Evolutionary conservation across 2,888 invertebrate species (phyloP).

Genomic region (Epistrophella euchroma): DNA sequence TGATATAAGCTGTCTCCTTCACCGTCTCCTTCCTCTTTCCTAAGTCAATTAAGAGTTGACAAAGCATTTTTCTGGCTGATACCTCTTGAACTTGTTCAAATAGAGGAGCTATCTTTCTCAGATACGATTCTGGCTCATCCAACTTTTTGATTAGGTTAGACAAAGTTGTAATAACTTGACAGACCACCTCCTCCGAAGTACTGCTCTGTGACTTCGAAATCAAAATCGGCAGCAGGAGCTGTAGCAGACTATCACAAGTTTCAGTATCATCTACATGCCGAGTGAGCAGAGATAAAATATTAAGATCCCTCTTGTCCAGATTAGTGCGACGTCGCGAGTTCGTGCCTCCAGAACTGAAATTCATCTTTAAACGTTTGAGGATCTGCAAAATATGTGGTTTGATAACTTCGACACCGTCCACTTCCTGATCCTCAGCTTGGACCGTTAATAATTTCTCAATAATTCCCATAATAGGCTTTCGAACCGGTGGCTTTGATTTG

Average conservation of each 20-base stretch:
- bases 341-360: slow-evolving; percentile 84
- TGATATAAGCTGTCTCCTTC: slow-evolving; percentile 85
- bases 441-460: slow-evolving; percentile 90
- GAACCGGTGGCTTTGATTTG: slow-evolving; percentile 88
- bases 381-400: slow-evolving; percentile 90
- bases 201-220: slow-evolving; percentile 87
- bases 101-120: slow-evolving; percentile 89
- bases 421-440: slow-evolving; percentile 85
- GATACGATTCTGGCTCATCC: slow-evolving; percentile 87
- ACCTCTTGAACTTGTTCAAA: slow-evolving; percentile 88
- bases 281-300: slow-evolving; percentile 90
- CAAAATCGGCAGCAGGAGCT: slow-evolving; percentile 89
- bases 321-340: slow-evolving; percentile 83
- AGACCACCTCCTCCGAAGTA: slow-evolving; percentile 88
- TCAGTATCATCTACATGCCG: slow-evolving; percentile 89
- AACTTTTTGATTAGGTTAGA: slow-evolving; percentile 90
- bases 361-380: slow-evolving; percentile 88
- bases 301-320: slow-evolving; percentile 88
- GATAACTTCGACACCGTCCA: slow-evolving; percentile 88
- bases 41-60: slow-evolving; percentile 87
- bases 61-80: slow-evolving; percentile 88
- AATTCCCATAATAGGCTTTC: slow-evolving; percentile 89
- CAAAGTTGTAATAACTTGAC: slow-evolving; percentile 89
- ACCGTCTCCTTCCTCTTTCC: slow-evolving; percentile 83
- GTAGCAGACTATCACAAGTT: slow-evolving; percentile 88